Evolutionary conservation across 2,888 invertebrate genomes (phyloP).

Genomic region (Chironomus riparius): DNA sequence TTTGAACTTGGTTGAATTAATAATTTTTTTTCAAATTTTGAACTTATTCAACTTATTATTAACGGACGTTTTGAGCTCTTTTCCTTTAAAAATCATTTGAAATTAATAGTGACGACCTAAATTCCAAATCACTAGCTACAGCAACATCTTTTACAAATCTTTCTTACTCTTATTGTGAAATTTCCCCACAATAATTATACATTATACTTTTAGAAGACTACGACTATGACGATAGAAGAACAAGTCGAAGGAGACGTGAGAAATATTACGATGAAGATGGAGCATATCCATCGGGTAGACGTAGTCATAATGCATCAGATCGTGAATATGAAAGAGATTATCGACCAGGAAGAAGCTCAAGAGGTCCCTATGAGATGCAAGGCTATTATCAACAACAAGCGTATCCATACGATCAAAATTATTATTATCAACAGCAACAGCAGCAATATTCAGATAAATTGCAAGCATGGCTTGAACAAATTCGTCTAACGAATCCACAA

Average conservation of each 20-base stretch:
- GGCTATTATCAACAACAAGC: conserved; percentile 7
- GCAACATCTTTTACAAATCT: no score
- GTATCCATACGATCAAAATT: conserved; percentile 43
- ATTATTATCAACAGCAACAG: conserved; percentile 46
- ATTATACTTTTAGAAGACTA: conserved; percentile 12
- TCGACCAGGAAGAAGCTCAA: neutral
- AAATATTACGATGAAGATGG: conserved; percentile 29
- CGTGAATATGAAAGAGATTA: conserved; percentile 32
- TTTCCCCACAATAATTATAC: neutral
- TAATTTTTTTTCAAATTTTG: no score
- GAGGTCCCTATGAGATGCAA: neutral
- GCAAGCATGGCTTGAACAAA: conserved; percentile 37
- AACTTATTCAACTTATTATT: no score
- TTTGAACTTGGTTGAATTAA: no score
- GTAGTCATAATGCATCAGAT: conserved; percentile 37
- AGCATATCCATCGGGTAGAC: conserved; percentile 30
- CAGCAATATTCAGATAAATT: conserved; percentile 67
- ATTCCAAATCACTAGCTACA: no score
- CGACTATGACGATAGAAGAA: conserved; percentile 1
- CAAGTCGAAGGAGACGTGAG: conserved; percentile 27
- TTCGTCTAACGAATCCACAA: conserved; percentile 52
- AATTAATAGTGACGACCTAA: no score
- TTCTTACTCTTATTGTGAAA: no score
- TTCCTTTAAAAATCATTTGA: no score
- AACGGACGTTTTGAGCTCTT: no score